Base-by-base conservation (phyloP, 2,888 invertebrate genomes). In the Eilema griseolum region DNA sequence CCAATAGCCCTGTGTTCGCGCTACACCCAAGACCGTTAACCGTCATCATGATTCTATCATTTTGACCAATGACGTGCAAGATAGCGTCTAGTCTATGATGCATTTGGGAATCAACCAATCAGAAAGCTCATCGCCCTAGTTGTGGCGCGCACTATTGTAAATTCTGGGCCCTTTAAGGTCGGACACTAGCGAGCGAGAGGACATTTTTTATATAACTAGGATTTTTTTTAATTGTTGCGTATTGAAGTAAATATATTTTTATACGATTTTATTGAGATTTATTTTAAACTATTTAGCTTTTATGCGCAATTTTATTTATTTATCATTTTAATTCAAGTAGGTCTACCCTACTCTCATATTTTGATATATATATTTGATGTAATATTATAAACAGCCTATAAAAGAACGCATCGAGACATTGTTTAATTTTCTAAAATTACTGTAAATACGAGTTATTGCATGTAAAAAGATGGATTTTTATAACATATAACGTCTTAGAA, bases 101-200 rank as follows among this genome's bases (percentile, higher is more conserved):
- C 80, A 81, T 56, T 61, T 67, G 61, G 77, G 77, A 76, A 67
- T 52, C 61, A 61, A 70, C 81, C 81, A 81, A 81, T 81, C 16
- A 65, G 64, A 74, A 70, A 66, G 63, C 69, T 66, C 63, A 61
- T 61, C 67, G 76, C 67, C 77, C 79, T 76, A 80, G 82, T 23
- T 64, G 67, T 41, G 61, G 20, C 20, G 59, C 64, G 33, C 66
- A 65, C 73, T 75, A 80, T 78, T 73, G 80, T 78, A 74, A 74
- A 82, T 73, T 76, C 79, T 82, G 76, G 82, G 76, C 81, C 81
- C 83, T 81, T 72, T 66, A n/a, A 10, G 73, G 74, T 20, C 66
- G 14, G 2, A 2, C 26, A 67, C 82, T 72, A 66, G 83, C 73
- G 81, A 60, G 82, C 23, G 60, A 66, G 2, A 14, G 80, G 82